These are phyloP conservation scores for Sterrhoptilus dennistouni DNA, from an alignment of 2,113 vertebrate species.

Conservation along the genomic window DNA sequence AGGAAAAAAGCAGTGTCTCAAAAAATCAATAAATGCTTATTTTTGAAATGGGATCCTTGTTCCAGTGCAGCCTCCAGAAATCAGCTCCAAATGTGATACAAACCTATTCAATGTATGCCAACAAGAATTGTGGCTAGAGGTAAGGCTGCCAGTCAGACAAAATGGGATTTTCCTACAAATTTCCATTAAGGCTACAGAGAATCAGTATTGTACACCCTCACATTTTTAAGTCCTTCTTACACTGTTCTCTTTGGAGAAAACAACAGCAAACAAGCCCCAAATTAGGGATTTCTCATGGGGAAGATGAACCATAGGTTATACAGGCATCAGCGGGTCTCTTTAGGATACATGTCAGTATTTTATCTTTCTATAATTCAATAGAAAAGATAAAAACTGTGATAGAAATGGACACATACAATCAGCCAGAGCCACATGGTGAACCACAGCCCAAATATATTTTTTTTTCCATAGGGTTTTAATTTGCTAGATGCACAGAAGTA, in stretches of 20 bases:
- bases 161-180: background rate
- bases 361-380: background rate
- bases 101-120: background rate
- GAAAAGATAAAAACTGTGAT: background rate
- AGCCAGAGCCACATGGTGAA: background rate
- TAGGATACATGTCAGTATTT: background rate
- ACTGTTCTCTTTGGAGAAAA: background rate
- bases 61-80: background rate
- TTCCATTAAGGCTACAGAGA: background rate
- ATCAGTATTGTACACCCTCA: accelerated
- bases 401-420: background rate
- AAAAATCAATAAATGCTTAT: background rate
- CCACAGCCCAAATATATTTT: background rate
- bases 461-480: background rate
- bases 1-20: background rate
- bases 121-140: background rate
- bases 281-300: accelerated
- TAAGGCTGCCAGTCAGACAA: background rate
- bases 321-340: background rate
- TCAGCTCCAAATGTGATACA: background rate
- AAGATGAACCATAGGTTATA: background rate
- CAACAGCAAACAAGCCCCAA: background rate
- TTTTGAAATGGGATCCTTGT: background rate
- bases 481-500: accelerated
- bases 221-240: background rate